Base-by-base conservation (phyloP, 2,113 vertebrate species). In the Suncus etruscus region DNA sequence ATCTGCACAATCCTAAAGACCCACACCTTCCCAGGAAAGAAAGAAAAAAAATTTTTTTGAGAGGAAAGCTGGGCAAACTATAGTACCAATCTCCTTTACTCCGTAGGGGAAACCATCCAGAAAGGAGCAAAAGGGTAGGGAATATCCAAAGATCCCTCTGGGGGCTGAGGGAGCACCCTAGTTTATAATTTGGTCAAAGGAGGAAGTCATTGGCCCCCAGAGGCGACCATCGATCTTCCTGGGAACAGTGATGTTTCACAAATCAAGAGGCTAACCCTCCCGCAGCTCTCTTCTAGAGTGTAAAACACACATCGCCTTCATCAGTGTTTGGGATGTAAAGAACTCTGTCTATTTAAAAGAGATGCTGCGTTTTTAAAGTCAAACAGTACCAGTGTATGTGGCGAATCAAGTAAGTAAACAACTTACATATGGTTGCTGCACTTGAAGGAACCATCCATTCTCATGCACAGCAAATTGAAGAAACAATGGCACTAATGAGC, bases 401-500 rank as follows among this genome's bases (percentile, higher is more conserved):
- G 97, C 73, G 98, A 98, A 98, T 98, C 97, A 97, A 98, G 98
- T 98, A 97, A 98, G 98, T 98, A 99, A 99, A 99, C 98, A 99
- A 98, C 97, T 98, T 98, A 98, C 98, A 97, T 97, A 98, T 97
- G 98, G 98, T 98, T 97, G 97, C 97, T 97, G 97, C 98, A 98
- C 98, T 98, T 97, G 98, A 98, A 98, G 98, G 98, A 98, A 97
- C 97, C 97, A 96, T 94, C 97, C 98, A 94, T 96, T 97, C 98
- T 97, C 97, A 91, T 97, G 98, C 97, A 97, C 98, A 97, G 98
- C 97, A 98, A 98, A 98, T 97, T 96, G 97, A 97, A 98, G 97
- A 98, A 98, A 97, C 98, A 98, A 98, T 98, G 98, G 98, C 98
- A 98, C 98, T 99, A 99, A 99, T 98, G 99, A 98, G 98, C 98